These are phyloP conservation scores for Anarsia innoxiella DNA, from an alignment of 2,888 invertebrate species.

Conservation along the genomic window DNA sequence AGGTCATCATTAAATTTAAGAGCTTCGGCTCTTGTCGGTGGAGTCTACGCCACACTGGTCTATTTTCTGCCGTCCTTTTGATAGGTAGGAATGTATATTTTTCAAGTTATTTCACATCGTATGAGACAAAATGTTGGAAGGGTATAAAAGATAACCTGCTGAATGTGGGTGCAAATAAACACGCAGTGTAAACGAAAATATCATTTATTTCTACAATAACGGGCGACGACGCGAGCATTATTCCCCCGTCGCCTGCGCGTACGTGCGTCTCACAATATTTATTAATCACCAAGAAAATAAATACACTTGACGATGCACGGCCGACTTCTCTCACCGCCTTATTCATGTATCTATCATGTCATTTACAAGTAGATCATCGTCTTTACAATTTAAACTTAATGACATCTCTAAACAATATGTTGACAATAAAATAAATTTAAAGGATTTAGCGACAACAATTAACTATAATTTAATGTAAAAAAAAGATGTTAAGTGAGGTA, in stretches of 20 bases:
- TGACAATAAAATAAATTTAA: constrained; percentile 56
- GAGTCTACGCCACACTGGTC: too few species aligned
- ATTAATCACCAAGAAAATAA: constrained; percentile 64
- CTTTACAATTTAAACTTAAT: constrained; percentile 51
- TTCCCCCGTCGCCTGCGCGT: constrained; percentile 41
- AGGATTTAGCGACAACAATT: constrained; percentile 69
- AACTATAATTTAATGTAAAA: constrained; percentile 56
- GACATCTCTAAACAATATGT: constrained; percentile 56
- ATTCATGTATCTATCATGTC: constrained; percentile 57
- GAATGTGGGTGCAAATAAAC: constrained; percentile 19
- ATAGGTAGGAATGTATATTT: too few species aligned
- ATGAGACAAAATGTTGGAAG: neutral
- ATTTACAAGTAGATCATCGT: constrained; percentile 55
- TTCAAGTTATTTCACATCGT: too few species aligned
- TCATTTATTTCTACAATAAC: constrained; percentile 73
- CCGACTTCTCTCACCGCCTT: constrained; percentile 46
- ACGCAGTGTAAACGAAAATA: constrained; percentile 67
- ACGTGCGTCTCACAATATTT: constrained; percentile 69
- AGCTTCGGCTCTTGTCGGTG: too few species aligned
- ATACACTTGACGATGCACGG: constrained; percentile 55
- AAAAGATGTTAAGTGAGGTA: constrained; percentile 66
- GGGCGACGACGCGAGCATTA: constrained; percentile 38
- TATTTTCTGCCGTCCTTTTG: too few species aligned
- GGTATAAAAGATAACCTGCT: too few species aligned
- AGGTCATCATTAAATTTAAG: too few species aligned